Evolutionary conservation across 2,797 vertebrate genomes (phyloP).

Genomic region (Clamator glandarius): DNA sequence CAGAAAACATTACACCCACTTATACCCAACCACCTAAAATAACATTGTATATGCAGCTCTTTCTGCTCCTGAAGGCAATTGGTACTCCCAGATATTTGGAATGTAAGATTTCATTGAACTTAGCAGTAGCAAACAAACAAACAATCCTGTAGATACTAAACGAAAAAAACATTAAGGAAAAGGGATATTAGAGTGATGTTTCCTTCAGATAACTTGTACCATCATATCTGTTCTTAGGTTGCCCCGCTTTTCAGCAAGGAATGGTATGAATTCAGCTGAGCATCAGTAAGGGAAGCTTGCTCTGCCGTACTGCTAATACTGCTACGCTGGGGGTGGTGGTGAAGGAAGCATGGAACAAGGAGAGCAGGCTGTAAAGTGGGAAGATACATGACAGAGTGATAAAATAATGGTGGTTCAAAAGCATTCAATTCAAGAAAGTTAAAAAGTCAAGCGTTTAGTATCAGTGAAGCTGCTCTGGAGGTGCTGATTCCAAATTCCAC

Average conservation of each 20-base stretch:
- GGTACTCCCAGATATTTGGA: background rate
- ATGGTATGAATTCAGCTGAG: background rate
- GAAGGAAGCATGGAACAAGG: background rate
- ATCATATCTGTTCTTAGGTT: background rate
- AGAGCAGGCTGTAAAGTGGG: background rate
- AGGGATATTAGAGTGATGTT: background rate
- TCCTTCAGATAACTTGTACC: background rate
- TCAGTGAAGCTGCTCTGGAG: background rate
- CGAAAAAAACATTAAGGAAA: background rate
- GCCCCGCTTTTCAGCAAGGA: background rate
- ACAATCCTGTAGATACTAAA: background rate
- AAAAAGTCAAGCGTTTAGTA: background rate
- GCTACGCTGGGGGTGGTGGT: background rate
- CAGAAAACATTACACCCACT: background rate
- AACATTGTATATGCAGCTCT: background rate
- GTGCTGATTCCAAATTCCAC: background rate
- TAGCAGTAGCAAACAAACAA: background rate
- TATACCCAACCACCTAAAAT: background rate
- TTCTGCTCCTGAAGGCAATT: background rate
- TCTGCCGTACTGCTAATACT: accelerated
- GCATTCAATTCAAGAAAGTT: background rate
- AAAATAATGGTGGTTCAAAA: background rate
- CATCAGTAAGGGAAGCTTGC: background rate
- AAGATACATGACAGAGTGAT: background rate
- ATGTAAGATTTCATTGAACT: background rate